Percentiles rank a stretch among this genome's conserved stretches.
These are phyloP conservation scores for Typhlomys cinereus DNA, from an alignment of 2,113 vertebrate genomes.

Conservation along the genomic window DNA sequence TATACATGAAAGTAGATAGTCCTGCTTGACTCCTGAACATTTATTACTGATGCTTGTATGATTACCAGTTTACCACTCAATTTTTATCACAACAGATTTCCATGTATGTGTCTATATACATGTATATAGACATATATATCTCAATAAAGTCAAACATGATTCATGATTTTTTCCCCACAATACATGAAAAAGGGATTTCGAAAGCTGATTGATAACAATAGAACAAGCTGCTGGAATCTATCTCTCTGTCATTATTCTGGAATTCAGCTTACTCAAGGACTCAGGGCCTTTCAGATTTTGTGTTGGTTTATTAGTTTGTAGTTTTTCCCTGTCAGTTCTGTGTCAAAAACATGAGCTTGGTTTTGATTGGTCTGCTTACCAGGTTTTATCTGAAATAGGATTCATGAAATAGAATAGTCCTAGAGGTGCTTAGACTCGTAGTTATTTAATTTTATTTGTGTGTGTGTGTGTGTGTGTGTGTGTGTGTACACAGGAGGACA, in stretches of 20 bases:
- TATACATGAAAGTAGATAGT: too few relatives aligned
- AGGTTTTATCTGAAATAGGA: background rate
- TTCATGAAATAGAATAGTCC: background rate
- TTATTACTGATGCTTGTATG: background rate
- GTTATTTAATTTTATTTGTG: too few relatives aligned
- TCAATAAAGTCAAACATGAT: background rate
- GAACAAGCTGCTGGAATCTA: background rate
- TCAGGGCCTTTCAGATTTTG: background rate
- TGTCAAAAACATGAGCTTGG: conserved; percentile 3
- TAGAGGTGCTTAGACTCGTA: background rate
- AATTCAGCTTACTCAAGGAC: background rate
- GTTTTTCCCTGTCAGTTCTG: background rate
- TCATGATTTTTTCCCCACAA: background rate
- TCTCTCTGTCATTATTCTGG: background rate
- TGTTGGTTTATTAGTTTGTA: background rate
- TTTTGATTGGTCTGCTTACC: conserved; percentile 15
- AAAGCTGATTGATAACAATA: background rate
- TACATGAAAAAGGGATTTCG: background rate
- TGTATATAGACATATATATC: background rate
- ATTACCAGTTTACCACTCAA: background rate
- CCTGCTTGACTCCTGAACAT: background rate
- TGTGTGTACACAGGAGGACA: too few relatives aligned
- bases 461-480: too few relatives aligned
- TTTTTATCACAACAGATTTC: conserved; percentile 4
- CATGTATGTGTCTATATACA: background rate